phyloP scores from a whole-genome alignment of 1,140 invertebrate genomes.

The Macrostomum lignano region DNA sequence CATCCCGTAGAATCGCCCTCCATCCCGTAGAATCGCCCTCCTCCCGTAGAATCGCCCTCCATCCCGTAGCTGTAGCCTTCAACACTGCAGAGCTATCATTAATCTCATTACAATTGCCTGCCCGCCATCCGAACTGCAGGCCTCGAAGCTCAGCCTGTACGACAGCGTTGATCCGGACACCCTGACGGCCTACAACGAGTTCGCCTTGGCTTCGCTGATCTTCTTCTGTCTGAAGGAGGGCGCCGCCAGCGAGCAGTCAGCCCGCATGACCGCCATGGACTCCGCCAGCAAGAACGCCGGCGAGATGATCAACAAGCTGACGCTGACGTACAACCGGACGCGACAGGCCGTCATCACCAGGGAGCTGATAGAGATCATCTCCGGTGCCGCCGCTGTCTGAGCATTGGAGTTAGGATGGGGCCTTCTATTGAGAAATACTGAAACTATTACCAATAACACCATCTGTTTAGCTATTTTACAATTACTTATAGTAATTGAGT shows the following conservation, averaged over 20 bases:
- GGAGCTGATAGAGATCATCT: conserved; percentile 99
- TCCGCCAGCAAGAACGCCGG: conserved; percentile 96
- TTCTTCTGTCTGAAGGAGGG: conserved; percentile 92
- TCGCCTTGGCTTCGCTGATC: conserved; percentile 58
- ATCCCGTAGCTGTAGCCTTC: no score
- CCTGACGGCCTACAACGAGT: conserved; percentile 69
- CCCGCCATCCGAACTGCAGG: no score
- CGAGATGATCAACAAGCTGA: conserved; percentile 95
- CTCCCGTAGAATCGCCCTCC: no score
- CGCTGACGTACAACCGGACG: conserved; percentile 84
- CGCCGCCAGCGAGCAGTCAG: conserved; percentile 79
- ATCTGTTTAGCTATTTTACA: no score
- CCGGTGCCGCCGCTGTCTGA: conserved; percentile 65
- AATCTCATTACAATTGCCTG: no score
- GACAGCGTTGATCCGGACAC: conserved; percentile 47
- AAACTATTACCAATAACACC: no score
- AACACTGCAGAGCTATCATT: no score
- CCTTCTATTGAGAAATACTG: no score
- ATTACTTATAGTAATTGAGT: no score
- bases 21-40: no score
- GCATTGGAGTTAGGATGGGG: no score
- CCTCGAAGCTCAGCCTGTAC: conserved; percentile 26
- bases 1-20: no score
- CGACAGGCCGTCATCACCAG: conserved; percentile 93
- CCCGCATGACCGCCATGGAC: conserved; percentile 97